A percentile compares a stretch with the other conserved stretches of the same genome.
Conservation (phyloP, 2,797 vertebrate genomes). For the Chiloscyllium punctatum region DNA sequence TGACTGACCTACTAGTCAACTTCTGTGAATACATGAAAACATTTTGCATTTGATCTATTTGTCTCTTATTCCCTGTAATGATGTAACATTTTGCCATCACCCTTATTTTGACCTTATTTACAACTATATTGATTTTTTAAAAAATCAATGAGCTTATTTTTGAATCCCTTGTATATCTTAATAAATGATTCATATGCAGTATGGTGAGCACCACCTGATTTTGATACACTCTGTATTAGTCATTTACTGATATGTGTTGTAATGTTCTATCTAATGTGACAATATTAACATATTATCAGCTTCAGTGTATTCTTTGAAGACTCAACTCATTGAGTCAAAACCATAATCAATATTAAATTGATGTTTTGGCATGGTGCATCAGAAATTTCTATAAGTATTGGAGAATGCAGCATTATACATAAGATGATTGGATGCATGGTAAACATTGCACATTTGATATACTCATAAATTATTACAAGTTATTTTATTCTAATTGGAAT, state of each 20-base stretch:
- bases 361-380: background rate
- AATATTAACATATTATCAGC: background rate
- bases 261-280: slow-evolving; percentile 19
- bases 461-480: background rate
- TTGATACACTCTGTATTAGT: background rate
- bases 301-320: background rate
- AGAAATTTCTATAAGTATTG: background rate
- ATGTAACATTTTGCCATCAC: background rate
- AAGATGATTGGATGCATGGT: background rate
- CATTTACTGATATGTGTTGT: background rate
- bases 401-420: background rate
- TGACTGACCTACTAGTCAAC: background rate
- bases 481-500: background rate
- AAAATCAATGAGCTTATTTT: background rate
- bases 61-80: background rate
- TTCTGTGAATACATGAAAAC: background rate
- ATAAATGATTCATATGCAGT: slow-evolving; percentile 21
- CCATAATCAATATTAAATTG: background rate
- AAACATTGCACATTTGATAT: background rate
- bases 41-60: background rate
- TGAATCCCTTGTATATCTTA: background rate
- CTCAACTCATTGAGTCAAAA: background rate
- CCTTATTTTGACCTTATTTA: background rate
- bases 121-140: background rate
- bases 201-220: background rate